These are phyloP conservation scores for Onychostoma macrolepis DNA, from an alignment of 2,113 vertebrate genomes.

Conservation along the genomic window DNA sequence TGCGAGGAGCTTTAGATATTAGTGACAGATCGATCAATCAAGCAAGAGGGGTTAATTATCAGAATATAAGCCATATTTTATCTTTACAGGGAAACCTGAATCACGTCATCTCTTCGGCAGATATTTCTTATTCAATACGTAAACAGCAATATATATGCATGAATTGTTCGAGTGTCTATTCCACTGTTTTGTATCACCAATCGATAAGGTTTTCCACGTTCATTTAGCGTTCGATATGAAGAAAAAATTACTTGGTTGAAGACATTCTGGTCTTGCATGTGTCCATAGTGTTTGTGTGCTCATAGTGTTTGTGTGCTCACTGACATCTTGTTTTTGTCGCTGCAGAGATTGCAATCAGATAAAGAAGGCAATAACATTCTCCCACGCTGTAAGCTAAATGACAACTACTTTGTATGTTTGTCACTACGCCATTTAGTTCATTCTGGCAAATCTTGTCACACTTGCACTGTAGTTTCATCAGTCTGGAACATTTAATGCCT, in stretches of 20 bases:
- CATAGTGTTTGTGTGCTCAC: conserved; percentile 61
- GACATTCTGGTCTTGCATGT: conserved; percentile 51
- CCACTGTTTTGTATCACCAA: conserved; percentile 42
- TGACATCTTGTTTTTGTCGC: conserved; percentile 60
- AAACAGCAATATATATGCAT: conserved; percentile 52
- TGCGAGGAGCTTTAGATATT: conserved; percentile 54
- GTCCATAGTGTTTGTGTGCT: conserved; percentile 62
- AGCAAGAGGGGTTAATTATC: conserved; percentile 60
- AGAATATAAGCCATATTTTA: conserved; percentile 83
- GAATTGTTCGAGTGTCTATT: conserved; percentile 28
- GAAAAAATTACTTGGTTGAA: conserved; percentile 1
- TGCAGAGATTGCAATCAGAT: conserved; percentile 64
- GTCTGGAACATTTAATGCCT: conserved; percentile 31
- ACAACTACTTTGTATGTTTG: conserved; percentile 31
- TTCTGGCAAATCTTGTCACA: background rate
- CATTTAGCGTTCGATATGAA: background rate
- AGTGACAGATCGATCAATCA: conserved; percentile 64
- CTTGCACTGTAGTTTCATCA: conserved; percentile 14
- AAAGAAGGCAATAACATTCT: conserved; percentile 75
- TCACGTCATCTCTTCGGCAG: conserved; percentile 67
- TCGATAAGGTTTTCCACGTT: background rate
- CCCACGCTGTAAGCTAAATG: conserved; percentile 17
- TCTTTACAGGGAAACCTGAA: conserved; percentile 68
- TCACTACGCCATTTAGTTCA: background rate
- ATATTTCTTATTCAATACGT: conserved; percentile 59